Percentiles rank a stretch among this genome's conserved stretches.
Conservation (phyloP, 2,888 invertebrate genomes). For the Heliconius charithonia region DNA sequence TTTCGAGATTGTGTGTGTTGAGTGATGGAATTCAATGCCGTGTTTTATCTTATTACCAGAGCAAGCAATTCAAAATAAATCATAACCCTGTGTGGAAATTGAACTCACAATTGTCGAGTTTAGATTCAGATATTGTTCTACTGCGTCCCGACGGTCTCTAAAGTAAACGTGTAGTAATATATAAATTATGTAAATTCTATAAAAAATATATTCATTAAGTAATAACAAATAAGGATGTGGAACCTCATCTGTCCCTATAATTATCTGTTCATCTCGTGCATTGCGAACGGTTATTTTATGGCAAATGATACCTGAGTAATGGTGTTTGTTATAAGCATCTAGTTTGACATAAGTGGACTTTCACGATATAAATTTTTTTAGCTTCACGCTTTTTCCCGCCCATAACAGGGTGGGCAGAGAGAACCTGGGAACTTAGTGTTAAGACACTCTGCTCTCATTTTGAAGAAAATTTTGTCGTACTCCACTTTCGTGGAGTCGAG, state of each 20-base stretch:
- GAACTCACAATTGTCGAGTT: neutral
- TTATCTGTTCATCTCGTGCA: constrained; percentile 26
- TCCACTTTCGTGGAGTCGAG: no score
- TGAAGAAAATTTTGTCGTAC: no score
- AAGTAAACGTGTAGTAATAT: neutral
- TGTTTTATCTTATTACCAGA: neutral
- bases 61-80: neutral
- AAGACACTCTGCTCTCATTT: no score
- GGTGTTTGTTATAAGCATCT: constrained; percentile 38
- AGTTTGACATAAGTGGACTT: constrained; percentile 35
- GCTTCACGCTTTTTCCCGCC: no score
- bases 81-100: neutral
- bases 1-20: no score
- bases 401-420: no score
- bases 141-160: neutral
- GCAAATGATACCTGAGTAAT: constrained; percentile 38
- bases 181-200: constrained; percentile 7
- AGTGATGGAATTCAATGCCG: neutral
- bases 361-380: constrained; percentile 18
- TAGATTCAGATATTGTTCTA: neutral
- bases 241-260: constrained; percentile 19
- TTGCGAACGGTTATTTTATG: constrained; percentile 34
- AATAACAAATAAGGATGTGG: constrained; percentile 13
- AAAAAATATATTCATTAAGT: constrained; percentile 10
- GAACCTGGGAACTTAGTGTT: no score